A percentile compares a stretch with the other conserved stretches of the same genome.
phyloP scores from a whole-genome alignment of 2,113 vertebrate species.

The Gasterosteus nipponicus region DNA sequence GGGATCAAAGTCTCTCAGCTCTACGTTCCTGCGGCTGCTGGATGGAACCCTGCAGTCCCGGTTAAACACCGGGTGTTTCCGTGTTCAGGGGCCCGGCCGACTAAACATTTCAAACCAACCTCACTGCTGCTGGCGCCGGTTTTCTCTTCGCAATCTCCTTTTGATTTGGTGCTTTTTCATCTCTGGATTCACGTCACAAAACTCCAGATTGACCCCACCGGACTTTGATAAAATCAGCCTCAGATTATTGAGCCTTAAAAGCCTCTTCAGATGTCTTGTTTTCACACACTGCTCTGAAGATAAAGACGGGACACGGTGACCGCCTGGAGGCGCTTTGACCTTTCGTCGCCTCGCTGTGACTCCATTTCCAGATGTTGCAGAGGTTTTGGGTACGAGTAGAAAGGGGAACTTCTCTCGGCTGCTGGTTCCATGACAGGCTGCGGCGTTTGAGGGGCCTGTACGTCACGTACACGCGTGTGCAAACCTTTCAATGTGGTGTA shows the following conservation, averaged over 20 bases:
- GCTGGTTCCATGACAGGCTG: no score
- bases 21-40: not conserved
- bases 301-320: no score
- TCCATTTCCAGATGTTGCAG: no score
- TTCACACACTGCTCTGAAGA: not conserved
- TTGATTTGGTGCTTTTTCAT: not conserved
- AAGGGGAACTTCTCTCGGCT: no score
- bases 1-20: not conserved
- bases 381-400: no score
- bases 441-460: no score
- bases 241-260: not conserved
- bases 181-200: not conserved
- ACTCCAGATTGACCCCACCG: not conserved
- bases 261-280: not conserved
- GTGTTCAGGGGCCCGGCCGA: slow-evolving; percentile 31
- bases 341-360: not conserved
- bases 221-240: not conserved
- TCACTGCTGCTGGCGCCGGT: no score
- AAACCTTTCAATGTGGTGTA: no score
- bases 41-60: slow-evolving; percentile 21
- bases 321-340: not conserved
- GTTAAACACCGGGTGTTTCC: slow-evolving; percentile 59
- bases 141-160: no score
- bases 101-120: slow-evolving; percentile 29
- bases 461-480: no score